Evolutionary conservation across 2,888 invertebrate genomes (phyloP).

Genomic region (Theristus sp.): DNA sequence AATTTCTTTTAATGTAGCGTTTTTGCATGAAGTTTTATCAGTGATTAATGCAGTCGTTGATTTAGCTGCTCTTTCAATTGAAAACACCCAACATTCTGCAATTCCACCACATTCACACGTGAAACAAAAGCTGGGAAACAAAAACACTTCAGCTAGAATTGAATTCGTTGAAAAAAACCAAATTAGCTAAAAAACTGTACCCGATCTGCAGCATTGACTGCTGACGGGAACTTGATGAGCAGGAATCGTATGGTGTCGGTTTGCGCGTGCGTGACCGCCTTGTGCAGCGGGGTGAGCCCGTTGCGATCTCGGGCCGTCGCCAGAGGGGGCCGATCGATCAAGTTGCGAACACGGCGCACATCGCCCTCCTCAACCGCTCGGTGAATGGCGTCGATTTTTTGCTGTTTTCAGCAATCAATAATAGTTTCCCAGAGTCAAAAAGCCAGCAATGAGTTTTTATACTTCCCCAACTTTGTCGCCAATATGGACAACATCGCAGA

Average conservation of each 20-base stretch:
- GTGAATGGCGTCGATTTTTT: constrained; percentile 72
- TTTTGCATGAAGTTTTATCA: no score
- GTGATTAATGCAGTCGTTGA: no score
- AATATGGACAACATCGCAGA: no score
- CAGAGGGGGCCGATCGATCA: constrained; percentile 49
- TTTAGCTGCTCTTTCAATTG: no score
- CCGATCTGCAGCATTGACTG: constrained; percentile 31
- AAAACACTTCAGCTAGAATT: not conserved
- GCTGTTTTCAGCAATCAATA: constrained; percentile 41
- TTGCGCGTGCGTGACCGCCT: constrained; percentile 55
- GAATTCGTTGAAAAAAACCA: not conserved
- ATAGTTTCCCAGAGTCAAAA: no score
- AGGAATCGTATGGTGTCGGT: constrained; percentile 53
- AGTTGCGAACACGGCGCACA: constrained; percentile 54
- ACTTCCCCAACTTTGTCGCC: not conserved
- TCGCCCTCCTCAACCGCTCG: constrained; percentile 64
- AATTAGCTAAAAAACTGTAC: constrained; percentile 8
- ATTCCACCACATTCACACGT: no score
- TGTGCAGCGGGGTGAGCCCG: constrained; percentile 66
- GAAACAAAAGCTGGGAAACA: not conserved
- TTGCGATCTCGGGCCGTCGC: constrained; percentile 63
- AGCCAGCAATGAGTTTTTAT: not conserved
- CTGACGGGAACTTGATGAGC: constrained; percentile 31
- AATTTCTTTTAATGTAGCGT: no score
- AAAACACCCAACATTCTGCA: no score